These are phyloP conservation scores for Mallotus villosus DNA, from an alignment of 2,797 vertebrate genomes.

Conservation along the genomic window DNA sequence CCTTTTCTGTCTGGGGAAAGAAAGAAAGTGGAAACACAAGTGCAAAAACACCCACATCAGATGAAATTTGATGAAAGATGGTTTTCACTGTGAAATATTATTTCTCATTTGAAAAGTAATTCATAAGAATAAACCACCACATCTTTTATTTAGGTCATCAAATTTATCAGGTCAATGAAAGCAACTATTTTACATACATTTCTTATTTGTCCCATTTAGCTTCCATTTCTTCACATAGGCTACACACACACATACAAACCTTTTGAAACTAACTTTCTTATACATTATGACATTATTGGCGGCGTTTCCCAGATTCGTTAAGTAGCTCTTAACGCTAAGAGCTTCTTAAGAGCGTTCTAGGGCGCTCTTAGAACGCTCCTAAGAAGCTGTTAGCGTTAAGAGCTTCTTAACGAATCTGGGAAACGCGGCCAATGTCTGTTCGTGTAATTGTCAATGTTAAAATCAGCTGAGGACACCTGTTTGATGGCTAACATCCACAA, in stretches of 20 bases:
- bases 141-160: not conserved
- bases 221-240: no score
- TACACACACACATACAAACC: not conserved
- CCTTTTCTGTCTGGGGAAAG: slow-evolving; percentile 3
- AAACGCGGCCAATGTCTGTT: not conserved
- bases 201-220: not conserved
- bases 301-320: no score
- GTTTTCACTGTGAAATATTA: not conserved
- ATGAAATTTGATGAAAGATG: not conserved
- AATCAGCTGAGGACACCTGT: slow-evolving; percentile 45
- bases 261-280: not conserved
- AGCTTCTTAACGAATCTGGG: no score
- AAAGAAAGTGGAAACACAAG: not conserved
- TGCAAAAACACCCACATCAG: slow-evolving; percentile 4
- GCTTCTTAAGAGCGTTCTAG: no score
- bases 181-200: not conserved
- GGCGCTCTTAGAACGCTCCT: no score
- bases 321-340: no score
- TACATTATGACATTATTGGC: no score
- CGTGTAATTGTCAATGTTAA: slow-evolving; percentile 35
- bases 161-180: not conserved
- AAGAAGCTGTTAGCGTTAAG: no score
- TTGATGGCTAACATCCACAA: slow-evolving; percentile 28
- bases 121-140: not conserved
- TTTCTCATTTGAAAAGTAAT: not conserved